Evolutionary conservation across 2,888 invertebrate genomes (phyloP).

Genomic region (Athetis lepigone): DNA sequence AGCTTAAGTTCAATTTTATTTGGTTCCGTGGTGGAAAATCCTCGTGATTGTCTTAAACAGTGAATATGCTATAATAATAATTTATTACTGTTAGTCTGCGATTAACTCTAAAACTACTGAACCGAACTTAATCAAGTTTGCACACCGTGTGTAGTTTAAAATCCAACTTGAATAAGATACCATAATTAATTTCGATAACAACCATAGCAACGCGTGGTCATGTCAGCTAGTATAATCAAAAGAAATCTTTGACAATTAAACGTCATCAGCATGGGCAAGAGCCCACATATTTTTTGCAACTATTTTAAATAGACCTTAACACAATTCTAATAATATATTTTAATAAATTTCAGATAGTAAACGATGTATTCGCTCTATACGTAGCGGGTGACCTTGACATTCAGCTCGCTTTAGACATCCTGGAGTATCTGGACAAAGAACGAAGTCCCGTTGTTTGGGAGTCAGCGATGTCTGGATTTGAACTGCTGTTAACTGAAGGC

Average conservation of each 20-base stretch:
- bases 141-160: no score
- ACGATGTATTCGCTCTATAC: constrained; percentile 83
- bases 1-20: no score
- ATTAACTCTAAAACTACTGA: no score
- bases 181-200: no score
- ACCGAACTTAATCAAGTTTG: no score
- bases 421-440: constrained; percentile 80
- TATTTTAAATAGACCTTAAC: constrained; percentile 29
- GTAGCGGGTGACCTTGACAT: constrained; percentile 78
- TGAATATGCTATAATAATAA: no score
- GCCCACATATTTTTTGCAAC: no score
- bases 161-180: no score
- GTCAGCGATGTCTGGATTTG: constrained; percentile 77
- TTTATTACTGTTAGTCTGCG: no score
- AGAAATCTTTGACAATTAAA: not conserved
- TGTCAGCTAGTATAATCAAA: not conserved
- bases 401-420: constrained; percentile 74
- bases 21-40: no score
- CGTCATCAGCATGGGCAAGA: not conserved
- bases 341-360: constrained; percentile 79
- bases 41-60: no score
- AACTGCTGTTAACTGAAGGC: constrained; percentile 75
- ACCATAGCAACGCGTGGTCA: no score
- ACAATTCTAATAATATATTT: constrained; percentile 13
- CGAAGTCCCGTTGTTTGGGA: constrained; percentile 81